phyloP scores from a whole-genome alignment of 2,113 vertebrate genomes.

The Oncorhynchus kisutch region DNA sequence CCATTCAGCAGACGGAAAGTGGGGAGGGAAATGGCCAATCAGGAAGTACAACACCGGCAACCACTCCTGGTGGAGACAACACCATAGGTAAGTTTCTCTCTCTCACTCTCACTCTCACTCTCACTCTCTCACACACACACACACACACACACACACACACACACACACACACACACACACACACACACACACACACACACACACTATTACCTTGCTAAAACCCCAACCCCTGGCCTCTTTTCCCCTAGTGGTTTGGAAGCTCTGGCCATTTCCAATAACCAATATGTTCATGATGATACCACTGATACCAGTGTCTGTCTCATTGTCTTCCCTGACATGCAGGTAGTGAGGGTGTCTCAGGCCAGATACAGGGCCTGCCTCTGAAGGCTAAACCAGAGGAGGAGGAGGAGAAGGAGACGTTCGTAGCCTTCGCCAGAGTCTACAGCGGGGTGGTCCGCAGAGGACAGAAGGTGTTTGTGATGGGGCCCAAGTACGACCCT shows the following conservation, averaged over 20 bases:
- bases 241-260: too few species aligned
- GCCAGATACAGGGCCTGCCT: slow-evolving; percentile 49
- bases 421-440: slow-evolving; percentile 91
- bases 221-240: not conserved
- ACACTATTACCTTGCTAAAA: not conserved
- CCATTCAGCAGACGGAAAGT: slow-evolving; percentile 58
- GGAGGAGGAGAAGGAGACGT: slow-evolving; percentile 72
- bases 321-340: slow-evolving; percentile 15
- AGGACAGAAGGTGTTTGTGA: slow-evolving; percentile 86
- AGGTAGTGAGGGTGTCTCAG: slow-evolving; percentile 49
- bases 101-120: too few species aligned
- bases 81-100: slow-evolving; percentile 57
- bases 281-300: not conserved
- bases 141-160: too few species aligned
- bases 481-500: slow-evolving; percentile 95
- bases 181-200: too few species aligned
- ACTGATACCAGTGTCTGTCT: not conserved
- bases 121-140: too few species aligned
- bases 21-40: slow-evolving; percentile 30
- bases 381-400: slow-evolving; percentile 59
- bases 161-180: too few species aligned
- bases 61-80: slow-evolving; percentile 28
- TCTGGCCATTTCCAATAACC: too few species aligned
- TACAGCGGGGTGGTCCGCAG: slow-evolving; percentile 84
- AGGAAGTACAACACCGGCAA: slow-evolving; percentile 25